Evolutionary conservation across 2,113 vertebrate genomes (phyloP).

Genomic region (Platysternon megacephalum): DNA sequence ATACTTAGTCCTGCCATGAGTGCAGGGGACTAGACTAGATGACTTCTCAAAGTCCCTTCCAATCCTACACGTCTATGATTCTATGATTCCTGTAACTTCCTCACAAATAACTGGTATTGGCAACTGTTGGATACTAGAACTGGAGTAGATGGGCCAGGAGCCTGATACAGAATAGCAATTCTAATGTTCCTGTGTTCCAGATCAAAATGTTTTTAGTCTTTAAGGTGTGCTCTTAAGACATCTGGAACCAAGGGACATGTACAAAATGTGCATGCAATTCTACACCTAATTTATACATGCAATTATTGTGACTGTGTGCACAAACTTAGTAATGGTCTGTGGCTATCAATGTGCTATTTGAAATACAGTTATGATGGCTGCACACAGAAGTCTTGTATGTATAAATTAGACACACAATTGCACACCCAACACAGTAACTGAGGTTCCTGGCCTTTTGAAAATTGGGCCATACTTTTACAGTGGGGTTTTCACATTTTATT

Average conservation of each 20-base stretch:
- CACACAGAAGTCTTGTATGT: not conserved
- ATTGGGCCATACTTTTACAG: not conserved
- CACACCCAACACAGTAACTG: not conserved
- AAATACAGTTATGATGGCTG: not conserved
- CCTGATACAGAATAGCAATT: not conserved
- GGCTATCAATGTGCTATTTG: not conserved
- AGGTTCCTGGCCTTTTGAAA: not conserved
- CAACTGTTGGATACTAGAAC: not conserved
- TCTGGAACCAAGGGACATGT: not conserved
- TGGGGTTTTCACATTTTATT: no score
- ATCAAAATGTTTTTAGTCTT: not conserved
- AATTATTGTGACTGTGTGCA: not conserved
- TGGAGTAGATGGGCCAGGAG: not conserved
- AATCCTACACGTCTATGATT: no score
- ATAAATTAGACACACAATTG: not conserved
- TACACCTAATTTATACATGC: not conserved
- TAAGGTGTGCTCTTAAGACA: not conserved
- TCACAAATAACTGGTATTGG: not conserved
- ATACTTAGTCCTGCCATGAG: no score
- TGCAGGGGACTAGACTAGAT: no score
- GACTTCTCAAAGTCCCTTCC: no score
- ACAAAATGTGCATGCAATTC: not conserved
- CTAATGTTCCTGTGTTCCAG: not conserved
- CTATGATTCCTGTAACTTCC: not conserved
- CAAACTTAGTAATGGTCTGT: not conserved